phyloP scores from a whole-genome alignment of 2,797 vertebrate species.

The Mallotus villosus region DNA sequence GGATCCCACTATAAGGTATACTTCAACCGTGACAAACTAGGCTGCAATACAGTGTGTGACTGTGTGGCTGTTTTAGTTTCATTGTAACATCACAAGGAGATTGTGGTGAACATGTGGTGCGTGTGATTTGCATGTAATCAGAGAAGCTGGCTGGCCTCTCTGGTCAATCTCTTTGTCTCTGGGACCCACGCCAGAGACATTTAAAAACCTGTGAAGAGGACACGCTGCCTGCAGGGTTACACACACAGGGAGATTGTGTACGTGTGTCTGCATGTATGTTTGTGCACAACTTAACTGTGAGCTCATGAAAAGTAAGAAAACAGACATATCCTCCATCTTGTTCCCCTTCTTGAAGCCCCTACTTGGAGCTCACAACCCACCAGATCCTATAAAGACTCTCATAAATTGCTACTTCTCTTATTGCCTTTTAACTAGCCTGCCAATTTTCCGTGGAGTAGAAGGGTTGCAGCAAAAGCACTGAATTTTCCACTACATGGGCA shows the following conservation, averaged over 20 bases:
- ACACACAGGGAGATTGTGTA: not conserved
- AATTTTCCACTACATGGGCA: constrained; percentile 61
- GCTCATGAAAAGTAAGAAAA: not conserved
- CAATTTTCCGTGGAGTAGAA: constrained; percentile 47
- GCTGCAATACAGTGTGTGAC: too few relatives aligned
- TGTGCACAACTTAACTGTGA: not conserved
- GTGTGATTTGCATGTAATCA: not conserved
- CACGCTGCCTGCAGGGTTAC: not conserved
- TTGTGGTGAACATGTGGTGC: too few relatives aligned
- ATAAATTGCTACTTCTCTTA: constrained; percentile 44
- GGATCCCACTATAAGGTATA: too few relatives aligned
- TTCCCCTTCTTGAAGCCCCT: not conserved
- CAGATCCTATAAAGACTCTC: constrained; percentile 38
- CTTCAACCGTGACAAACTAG: too few relatives aligned
- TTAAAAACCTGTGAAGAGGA: not conserved
- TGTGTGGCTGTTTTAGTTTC: too few relatives aligned
- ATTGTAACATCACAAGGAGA: too few relatives aligned
- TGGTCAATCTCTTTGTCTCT: not conserved
- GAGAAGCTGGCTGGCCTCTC: not conserved
- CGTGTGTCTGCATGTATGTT: not conserved
- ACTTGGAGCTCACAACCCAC: constrained; percentile 16
- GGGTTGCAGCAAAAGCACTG: constrained; percentile 33
- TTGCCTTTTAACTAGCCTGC: constrained; percentile 37
- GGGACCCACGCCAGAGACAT: not conserved
- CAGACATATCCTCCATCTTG: constrained; percentile 3